phyloP scores from a whole-genome alignment of 2,888 invertebrate genomes.

The Alcis repandata region DNA sequence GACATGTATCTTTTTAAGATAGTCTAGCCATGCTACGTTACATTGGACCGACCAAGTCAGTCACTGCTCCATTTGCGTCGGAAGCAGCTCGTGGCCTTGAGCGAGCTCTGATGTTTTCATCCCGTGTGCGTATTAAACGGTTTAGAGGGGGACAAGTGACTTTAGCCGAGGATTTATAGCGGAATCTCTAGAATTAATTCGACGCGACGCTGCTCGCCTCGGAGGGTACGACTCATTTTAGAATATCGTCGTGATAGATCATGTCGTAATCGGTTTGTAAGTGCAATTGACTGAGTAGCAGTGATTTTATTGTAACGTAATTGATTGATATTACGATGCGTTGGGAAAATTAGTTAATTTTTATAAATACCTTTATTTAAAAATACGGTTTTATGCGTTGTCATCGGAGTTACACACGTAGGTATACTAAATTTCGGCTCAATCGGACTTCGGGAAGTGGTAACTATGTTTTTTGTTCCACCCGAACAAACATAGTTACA shows the following conservation, averaged over 20 bases:
- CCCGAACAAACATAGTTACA: too few relatives aligned
- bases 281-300: not conserved
- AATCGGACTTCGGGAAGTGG: too few relatives aligned
- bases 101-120: conserved; percentile 82
- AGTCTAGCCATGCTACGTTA: not conserved
- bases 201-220: conserved; percentile 62
- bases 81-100: conserved; percentile 79
- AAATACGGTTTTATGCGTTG: too few relatives aligned
- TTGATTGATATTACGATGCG: too few relatives aligned
- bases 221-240: conserved; percentile 55
- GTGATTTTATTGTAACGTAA: not conserved
- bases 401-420: too few relatives aligned
- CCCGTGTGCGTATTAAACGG: conserved; percentile 84
- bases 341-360: too few relatives aligned
- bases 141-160: conserved; percentile 81
- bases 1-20: too few relatives aligned
- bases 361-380: too few relatives aligned
- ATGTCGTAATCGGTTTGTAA: not conserved
- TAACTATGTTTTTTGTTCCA: too few relatives aligned
- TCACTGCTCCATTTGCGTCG: conserved; percentile 27
- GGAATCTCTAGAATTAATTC: conserved; percentile 82
- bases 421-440: too few relatives aligned
- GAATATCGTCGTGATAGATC: conserved; percentile 58
- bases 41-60: not conserved
- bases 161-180: conserved; percentile 82